Base-by-base conservation (phyloP, 2,113 vertebrate genomes). In the Leptobrachium ailaonicum region DNA sequence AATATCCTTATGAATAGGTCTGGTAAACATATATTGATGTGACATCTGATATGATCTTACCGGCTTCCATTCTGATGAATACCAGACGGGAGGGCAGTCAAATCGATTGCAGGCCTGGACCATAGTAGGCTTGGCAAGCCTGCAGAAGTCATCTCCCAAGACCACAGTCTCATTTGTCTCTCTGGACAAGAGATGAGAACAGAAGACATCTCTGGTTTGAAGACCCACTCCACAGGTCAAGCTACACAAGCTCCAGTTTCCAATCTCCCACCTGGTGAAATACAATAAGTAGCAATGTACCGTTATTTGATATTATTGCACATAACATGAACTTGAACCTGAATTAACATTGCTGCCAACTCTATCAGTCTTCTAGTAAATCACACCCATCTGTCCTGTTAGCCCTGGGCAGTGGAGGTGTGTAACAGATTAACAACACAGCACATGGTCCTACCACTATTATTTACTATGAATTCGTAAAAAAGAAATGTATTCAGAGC, bases 41-140 rank as follows among this genome's bases (percentile, higher is more conserved):
- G 20, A 32, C 20, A 32, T 32, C 20, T 32, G 20, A 50, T 50
- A 5, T 50, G 8, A 50, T 12, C 66, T 93, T 90, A 98, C 97
- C 94, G 89, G 91, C 85, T 93, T 92, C 97, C 97, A 99, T 63
- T 92, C 91, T 14, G 76, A 85, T 14, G 91, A 78, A 77, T 96
- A 94, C 97, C 97, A 99, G 86, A 88, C 91, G 1, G 97, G 95
- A n/a, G 95, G 95, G 81, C 97, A 99, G 86, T 98, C 94, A 82
- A 97, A 96, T 41, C 94, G 95, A 87, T 98, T 98, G 89, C 97
- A 99, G 83, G 95, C 95, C 89, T 96, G 96, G 32, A 97, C 88
- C 0, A 94, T 90, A 62, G 74, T 86, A 66, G 97, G 97, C 47
- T 97, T 97, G 43, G 93, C 91, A 76, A 85, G 91, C 41, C 71